Evolutionary conservation across 1,140 invertebrate species (phyloP).

Genomic region (Calycopis cecrops): DNA sequence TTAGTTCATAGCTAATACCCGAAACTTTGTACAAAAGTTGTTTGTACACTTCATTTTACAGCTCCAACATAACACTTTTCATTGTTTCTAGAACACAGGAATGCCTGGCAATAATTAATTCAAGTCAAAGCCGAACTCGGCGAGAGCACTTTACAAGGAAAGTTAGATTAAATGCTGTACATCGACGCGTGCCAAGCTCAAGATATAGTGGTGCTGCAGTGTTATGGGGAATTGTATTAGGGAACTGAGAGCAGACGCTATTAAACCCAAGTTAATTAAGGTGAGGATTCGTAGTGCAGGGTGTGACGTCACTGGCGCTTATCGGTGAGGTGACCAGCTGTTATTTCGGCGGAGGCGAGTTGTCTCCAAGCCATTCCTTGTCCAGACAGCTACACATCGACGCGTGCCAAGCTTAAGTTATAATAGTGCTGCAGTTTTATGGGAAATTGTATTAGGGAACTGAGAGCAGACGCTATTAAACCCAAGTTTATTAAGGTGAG

Average conservation of each 20-base stretch:
- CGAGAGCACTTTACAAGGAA: constrained; percentile 46
- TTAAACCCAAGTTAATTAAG: constrained; percentile 6
- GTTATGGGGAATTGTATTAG: constrained; percentile 46
- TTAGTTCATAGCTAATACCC: too few species aligned
- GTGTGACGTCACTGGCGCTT: too few species aligned
- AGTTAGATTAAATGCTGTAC: constrained; percentile 65
- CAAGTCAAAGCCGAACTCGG: constrained; percentile 47
- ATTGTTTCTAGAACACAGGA: constrained; percentile 34
- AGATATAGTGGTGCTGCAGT: constrained; percentile 35
- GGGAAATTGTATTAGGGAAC: constrained; percentile 54
- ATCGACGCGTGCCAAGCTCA: constrained; percentile 46
- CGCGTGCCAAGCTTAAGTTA: constrained; percentile 40
- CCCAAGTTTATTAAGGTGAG: background rate
- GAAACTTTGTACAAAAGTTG: too few species aligned
- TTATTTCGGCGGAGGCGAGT: too few species aligned
- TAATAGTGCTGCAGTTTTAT: constrained; percentile 32
- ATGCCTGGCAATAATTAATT: constrained; percentile 54
- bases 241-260: constrained; percentile 32
- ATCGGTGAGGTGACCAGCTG: too few species aligned
- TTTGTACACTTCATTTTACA: constrained; percentile 3
- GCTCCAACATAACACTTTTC: constrained; percentile 24
- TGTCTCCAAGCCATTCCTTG: too few species aligned
- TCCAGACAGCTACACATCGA: constrained; percentile 49
- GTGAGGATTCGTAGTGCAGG: background rate
- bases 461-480: constrained; percentile 17